A percentile compares a stretch with the other conserved stretches of the same genome.
Conservation (phyloP, 2,113 vertebrate species). For the Rhombomys opimus region DNA sequence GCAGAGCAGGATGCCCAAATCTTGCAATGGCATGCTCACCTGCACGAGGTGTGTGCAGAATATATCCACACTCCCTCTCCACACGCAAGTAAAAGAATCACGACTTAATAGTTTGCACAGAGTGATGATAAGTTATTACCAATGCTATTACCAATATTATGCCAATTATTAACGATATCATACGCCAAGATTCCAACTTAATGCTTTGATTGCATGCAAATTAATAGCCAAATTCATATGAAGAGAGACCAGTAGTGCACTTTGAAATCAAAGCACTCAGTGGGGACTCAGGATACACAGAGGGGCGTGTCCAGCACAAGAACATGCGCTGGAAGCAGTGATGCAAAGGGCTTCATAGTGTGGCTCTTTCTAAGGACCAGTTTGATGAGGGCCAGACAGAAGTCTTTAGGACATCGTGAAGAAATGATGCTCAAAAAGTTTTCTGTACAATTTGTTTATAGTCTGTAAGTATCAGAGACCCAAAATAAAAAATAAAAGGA, state of each 20-base stretch:
- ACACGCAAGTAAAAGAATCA: neutral
- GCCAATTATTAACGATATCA: too few relatives aligned
- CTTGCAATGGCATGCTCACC: neutral
- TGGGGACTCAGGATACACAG: neutral
- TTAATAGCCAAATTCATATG: neutral
- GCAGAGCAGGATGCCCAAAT: neutral
- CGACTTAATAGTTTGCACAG: neutral
- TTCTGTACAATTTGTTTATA: neutral
- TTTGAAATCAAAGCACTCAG: neutral
- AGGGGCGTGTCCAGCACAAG: accelerated
- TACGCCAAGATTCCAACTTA: neutral
- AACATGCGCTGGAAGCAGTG: neutral
- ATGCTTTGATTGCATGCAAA: neutral
- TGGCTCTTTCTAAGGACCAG: neutral
- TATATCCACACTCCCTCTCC: too few relatives aligned
- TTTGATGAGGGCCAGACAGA: conserved; percentile 2
- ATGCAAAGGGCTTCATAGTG: neutral
- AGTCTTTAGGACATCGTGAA: neutral
- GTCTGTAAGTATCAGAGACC: neutral
- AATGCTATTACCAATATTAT: too few relatives aligned
- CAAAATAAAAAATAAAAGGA: neutral
- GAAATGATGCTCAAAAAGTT: neutral
- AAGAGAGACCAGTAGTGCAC: neutral
- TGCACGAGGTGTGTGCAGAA: neutral
- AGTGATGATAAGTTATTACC: neutral